A percentile compares a stretch with the other conserved stretches of the same genome.
phyloP scores from a whole-genome alignment of 2,113 vertebrate genomes.

The Xerus inauris region DNA sequence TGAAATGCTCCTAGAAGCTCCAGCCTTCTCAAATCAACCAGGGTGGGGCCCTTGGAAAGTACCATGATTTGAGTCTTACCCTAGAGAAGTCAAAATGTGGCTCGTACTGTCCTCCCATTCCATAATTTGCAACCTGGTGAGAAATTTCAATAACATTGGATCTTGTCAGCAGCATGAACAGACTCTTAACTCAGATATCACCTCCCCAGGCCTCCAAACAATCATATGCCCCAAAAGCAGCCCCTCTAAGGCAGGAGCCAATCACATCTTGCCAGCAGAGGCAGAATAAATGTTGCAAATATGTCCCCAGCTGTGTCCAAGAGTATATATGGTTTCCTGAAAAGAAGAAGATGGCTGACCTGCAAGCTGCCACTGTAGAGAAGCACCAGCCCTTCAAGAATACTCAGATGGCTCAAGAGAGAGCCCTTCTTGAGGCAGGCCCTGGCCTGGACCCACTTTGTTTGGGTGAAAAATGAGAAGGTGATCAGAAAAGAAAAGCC shows the following conservation, averaged over 20 bases:
- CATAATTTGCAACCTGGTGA: slow-evolving; percentile 96
- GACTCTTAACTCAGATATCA: not conserved
- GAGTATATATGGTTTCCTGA: not conserved
- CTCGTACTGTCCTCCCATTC: slow-evolving; percentile 98
- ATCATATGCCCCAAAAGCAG: not conserved
- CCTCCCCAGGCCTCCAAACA: not conserved
- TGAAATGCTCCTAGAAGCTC: not conserved
- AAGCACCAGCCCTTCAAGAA: not conserved
- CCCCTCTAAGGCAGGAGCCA: not conserved
- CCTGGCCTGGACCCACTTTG: not conserved
- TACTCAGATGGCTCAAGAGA: not conserved
- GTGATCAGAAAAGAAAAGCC: not conserved
- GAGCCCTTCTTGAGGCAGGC: not conserved
- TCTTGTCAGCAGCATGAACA: not conserved
- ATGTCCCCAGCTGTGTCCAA: not conserved
- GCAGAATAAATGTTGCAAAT: not conserved
- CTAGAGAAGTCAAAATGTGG: slow-evolving; percentile 99
- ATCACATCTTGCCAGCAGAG: not conserved
- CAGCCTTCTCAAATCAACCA: not conserved
- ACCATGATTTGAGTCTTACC: slow-evolving; percentile 88
- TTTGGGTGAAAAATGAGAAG: not conserved
- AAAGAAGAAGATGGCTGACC: not conserved
- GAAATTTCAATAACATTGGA: slow-evolving; percentile 19
- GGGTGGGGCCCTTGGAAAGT: not conserved
- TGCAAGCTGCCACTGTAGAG: not conserved